Conservation (phyloP, 2,888 invertebrate genomes). For the Tridacna crocea region DNA sequence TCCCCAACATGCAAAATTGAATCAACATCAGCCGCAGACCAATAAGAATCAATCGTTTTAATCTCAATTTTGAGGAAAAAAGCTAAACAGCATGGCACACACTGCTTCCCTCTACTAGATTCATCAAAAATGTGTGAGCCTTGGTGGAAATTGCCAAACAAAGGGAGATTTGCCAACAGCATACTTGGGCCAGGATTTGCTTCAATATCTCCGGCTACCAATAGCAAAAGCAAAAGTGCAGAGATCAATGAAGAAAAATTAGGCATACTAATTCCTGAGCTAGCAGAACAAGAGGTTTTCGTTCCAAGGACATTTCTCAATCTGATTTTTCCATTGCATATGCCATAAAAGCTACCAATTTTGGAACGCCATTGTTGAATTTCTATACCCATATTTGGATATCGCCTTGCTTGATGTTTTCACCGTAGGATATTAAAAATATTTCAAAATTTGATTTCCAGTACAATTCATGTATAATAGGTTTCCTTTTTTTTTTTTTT, state of each 20-base stretch:
- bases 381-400: background rate
- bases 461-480: no score
- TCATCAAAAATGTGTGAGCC: constrained; percentile 3
- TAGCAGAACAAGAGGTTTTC: constrained; percentile 3
- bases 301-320: background rate
- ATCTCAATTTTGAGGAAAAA: constrained; percentile 12
- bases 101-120: constrained; percentile 18
- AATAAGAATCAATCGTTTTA: background rate
- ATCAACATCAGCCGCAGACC: constrained; percentile 19
- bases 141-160: constrained; percentile 28
- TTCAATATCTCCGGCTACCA: constrained; percentile 28
- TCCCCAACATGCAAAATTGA: constrained; percentile 16
- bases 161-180: background rate
- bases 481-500: no score
- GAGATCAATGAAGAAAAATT: background rate
- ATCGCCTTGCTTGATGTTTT: no score
- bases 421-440: no score
- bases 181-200: background rate
- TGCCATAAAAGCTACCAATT: constrained; percentile 8
- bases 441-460: no score
- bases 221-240: constrained; percentile 1
- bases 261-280: background rate
- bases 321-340: constrained; percentile 3
- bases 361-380: constrained; percentile 9
- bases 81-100: constrained; percentile 21